These are phyloP conservation scores for Formicarius rufipectus DNA, from an alignment of 2,113 vertebrate genomes.

Conservation along the genomic window DNA sequence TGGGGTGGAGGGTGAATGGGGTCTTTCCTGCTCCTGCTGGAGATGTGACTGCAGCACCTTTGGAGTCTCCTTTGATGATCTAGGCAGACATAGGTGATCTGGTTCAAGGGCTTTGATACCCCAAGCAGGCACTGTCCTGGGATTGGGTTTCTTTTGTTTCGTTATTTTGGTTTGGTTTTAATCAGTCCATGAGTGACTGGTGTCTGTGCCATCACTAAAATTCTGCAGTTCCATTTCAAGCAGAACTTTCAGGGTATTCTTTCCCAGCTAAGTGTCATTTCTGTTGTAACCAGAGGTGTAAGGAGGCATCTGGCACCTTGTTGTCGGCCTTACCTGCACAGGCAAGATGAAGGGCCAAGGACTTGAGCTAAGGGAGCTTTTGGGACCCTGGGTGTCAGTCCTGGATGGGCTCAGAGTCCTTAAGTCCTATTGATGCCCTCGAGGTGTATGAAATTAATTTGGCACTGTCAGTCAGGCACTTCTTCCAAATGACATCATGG, in stretches of 20 bases:
- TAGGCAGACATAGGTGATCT: not conserved
- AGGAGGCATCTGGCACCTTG: not conserved
- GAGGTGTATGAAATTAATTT: not conserved
- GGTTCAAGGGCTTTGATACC: not conserved
- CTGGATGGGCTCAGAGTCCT: not conserved
- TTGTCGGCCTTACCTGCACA: not conserved
- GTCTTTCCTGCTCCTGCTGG: no score
- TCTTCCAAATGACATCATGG: not conserved
- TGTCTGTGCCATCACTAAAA: not conserved
- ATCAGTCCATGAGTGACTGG: not conserved
- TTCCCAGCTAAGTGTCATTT: not conserved
- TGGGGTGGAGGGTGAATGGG: not conserved
- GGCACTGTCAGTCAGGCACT: not conserved
- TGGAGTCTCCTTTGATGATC: not conserved
- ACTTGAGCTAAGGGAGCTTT: not conserved
- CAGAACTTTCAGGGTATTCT: not conserved
- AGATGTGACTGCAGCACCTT: rapidly evolving
- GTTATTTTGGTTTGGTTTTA: not conserved
- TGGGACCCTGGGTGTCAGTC: not conserved
- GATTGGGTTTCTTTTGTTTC: not conserved
- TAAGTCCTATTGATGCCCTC: not conserved
- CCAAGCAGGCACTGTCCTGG: not conserved
- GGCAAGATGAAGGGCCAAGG: not conserved
- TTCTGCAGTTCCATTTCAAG: not conserved
- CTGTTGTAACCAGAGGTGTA: not conserved